These are phyloP conservation scores for Amphimedon queenslandica DNA, from an alignment of 37 sponge, comb jelly and placozoan species.

Conservation along the genomic window DNA sequence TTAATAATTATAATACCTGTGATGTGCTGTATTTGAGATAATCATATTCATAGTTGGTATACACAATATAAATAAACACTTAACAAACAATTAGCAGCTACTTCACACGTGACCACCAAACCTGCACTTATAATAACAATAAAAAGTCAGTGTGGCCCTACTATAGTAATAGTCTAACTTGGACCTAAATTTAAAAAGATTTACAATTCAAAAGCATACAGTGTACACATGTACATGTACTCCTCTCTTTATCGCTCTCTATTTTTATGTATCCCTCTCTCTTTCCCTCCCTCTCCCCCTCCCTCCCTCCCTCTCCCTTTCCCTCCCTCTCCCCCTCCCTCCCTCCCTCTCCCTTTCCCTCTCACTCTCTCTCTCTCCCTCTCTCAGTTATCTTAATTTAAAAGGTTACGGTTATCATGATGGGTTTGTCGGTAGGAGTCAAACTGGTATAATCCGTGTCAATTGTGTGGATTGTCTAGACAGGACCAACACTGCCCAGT, in stretches of 20 bases:
- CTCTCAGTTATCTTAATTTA: constrained; percentile 32
- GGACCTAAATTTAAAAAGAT: too few species aligned
- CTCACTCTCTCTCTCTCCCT: neutral
- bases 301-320: constrained; percentile 7
- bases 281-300: neutral
- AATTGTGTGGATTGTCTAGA: constrained; percentile 99
- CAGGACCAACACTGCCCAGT: constrained; percentile 99
- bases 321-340: constrained; percentile 1
- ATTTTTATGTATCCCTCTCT: neutral
- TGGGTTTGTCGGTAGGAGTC: constrained; percentile 56
- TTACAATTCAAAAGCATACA: too few species aligned
- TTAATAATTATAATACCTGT: too few species aligned
- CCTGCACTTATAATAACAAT: too few species aligned
- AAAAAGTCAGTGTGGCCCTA: too few species aligned
- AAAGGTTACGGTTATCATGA: constrained; percentile 64
- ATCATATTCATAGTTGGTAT: too few species aligned
- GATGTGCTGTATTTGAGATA: too few species aligned
- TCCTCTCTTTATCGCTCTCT: neutral
- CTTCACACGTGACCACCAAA: too few species aligned
- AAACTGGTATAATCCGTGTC: constrained; percentile 86
- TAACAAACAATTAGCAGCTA: too few species aligned
- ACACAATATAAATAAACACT: too few species aligned
- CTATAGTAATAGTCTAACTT: too few species aligned
- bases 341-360: constrained; percentile 1
- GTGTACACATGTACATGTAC: too few species aligned